phyloP scores from a whole-genome alignment of 2,888 invertebrate genomes.

The Torymus texanus region DNA sequence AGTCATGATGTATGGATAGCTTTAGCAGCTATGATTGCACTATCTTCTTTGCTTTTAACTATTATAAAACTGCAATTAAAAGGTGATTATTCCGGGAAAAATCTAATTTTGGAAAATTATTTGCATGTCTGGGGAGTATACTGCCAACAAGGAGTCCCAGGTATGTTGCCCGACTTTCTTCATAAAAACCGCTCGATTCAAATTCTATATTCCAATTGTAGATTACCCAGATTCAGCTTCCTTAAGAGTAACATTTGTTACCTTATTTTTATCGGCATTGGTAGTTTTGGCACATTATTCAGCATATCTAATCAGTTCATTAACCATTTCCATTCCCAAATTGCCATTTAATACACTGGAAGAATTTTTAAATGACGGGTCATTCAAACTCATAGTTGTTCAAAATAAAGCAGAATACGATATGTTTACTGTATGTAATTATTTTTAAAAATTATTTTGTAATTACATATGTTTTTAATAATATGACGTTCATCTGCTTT shows the following conservation, averaged over 20 bases:
- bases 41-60: not conserved
- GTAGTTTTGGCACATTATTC: conserved; percentile 31
- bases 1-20: too few relatives aligned
- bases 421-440: conserved; percentile 13
- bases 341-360: conserved; percentile 17
- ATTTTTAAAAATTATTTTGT: not conserved
- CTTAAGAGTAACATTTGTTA: conserved; percentile 27
- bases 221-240: conserved; percentile 16
- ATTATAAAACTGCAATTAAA: not conserved
- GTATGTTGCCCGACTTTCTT: conserved; percentile 13
- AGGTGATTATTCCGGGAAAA: not conserved
- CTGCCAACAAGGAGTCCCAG: conserved; percentile 59
- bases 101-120: conserved; percentile 28
- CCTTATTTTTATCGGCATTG: conserved; percentile 19
- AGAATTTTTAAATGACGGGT: conserved; percentile 21
- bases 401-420: conserved; percentile 14
- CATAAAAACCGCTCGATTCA: not conserved
- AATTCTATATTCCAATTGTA: not conserved
- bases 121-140: conserved; percentile 55
- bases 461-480: not conserved
- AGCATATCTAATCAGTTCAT: conserved; percentile 34
- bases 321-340: conserved; percentile 12
- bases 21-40: not conserved
- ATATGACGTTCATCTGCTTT: not conserved
- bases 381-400: conserved; percentile 28